A percentile compares a stretch with the other conserved stretches of the same genome.
These are phyloP conservation scores for Hycleus cichorii DNA, from an alignment of 1,140 invertebrate genomes.

Conservation along the genomic window DNA sequence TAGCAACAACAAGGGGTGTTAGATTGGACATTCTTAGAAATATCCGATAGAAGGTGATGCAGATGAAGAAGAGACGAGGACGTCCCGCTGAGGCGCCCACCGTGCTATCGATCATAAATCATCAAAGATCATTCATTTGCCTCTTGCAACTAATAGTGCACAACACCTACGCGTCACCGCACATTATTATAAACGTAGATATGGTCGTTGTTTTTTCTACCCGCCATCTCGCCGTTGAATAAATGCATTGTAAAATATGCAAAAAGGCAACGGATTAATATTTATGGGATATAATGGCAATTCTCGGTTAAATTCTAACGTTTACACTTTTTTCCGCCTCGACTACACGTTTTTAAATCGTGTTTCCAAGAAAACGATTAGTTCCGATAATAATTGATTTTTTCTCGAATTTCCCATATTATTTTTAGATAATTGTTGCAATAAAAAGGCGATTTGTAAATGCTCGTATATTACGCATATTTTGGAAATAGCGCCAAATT, in stretches of 20 bases:
- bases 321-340: background rate
- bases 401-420: background rate
- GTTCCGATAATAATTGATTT: background rate
- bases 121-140: background rate
- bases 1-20: no score
- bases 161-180: conserved; percentile 9
- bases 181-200: background rate
- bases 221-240: no score
- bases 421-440: background rate
- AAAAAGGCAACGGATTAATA: background rate
- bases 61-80: background rate
- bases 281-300: background rate
- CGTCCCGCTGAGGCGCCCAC: conserved; percentile 4
- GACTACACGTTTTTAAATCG: background rate
- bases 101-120: conserved; percentile 3
- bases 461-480: no score
- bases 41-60: no score
- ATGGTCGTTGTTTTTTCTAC: no score
- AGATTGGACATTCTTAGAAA: no score
- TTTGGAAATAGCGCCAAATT: no score
- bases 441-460: background rate
- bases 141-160: conserved; percentile 3
- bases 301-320: background rate
- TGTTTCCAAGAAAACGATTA: background rate
- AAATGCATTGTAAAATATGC: background rate